Conservation (phyloP, 30 jellyfish, hydroid and myxozoan species). For the Hydra vulgaris region DNA sequence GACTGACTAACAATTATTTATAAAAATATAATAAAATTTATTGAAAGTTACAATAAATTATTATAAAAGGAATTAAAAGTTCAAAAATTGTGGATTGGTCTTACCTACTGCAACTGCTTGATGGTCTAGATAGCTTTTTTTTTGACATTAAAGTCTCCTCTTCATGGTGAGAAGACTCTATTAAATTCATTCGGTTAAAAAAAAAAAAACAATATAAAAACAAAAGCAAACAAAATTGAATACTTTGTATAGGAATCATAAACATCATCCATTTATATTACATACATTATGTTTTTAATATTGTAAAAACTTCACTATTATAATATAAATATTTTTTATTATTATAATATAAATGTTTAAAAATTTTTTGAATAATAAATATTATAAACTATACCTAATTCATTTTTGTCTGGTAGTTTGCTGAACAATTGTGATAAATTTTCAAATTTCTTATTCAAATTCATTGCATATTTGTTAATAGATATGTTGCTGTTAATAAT, state of each 20-base stretch:
- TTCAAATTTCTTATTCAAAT: conserved; percentile 13
- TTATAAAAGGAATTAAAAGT: too few relatives aligned
- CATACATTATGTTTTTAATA: too few relatives aligned
- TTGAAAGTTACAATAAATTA: too few relatives aligned
- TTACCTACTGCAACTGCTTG: neutral
- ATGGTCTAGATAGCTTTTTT: neutral
- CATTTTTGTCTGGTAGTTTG: conserved; percentile 9
- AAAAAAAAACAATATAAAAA: neutral
- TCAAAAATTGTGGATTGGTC: neutral
- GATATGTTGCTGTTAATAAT: conserved; percentile 2
- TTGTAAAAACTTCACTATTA: too few relatives aligned
- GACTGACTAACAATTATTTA: neutral
- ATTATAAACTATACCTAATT: neutral
- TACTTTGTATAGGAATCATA: too few relatives aligned
- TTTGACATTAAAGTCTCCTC: neutral
- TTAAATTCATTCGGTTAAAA: too few relatives aligned
- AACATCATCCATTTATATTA: too few relatives aligned
- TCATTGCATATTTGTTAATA: neutral
- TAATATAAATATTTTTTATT: too few relatives aligned
- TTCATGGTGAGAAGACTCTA: neutral
- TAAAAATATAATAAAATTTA: too few relatives aligned
- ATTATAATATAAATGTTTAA: neutral
- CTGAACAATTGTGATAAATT: neutral
- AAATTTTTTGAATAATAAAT: too few relatives aligned
- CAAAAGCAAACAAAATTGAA: neutral